Percentiles rank a stretch among this genome's conserved stretches.
Evolutionary conservation across 2,113 vertebrate species (phyloP).

Genomic region (Caranx melampygus): DNA sequence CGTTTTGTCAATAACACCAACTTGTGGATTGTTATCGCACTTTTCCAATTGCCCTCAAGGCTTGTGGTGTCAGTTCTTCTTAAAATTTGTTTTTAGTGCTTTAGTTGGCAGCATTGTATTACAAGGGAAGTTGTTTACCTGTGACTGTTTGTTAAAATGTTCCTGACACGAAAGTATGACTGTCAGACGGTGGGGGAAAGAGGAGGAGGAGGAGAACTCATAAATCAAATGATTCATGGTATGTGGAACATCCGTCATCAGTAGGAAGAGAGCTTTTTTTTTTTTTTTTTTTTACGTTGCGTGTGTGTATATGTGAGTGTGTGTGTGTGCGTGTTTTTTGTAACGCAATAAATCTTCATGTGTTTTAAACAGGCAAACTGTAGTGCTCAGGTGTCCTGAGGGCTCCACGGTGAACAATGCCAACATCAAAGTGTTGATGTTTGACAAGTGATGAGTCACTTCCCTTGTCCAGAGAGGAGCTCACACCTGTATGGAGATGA

Average conservation of each 20-base stretch:
- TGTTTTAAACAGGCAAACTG: constrained; percentile 74
- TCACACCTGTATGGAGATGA: constrained; percentile 95
- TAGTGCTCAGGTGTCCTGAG: constrained; percentile 80
- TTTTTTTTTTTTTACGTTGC: constrained; percentile 47
- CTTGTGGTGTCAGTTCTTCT: constrained; percentile 62
- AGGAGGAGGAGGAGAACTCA: constrained; percentile 66
- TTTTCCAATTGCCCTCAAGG: constrained; percentile 75
- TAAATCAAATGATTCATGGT: constrained; percentile 83
- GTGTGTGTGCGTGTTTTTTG: constrained; percentile 59
- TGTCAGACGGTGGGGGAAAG: constrained; percentile 73
- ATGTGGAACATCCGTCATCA: constrained; percentile 80
- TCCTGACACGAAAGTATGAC: constrained; percentile 75
- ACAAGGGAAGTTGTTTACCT: constrained; percentile 80
- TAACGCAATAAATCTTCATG: constrained; percentile 85
- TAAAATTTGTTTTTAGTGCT: constrained; percentile 67
- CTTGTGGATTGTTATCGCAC: constrained; percentile 68
- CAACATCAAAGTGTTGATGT: constrained; percentile 85
- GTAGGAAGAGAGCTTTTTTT: constrained; percentile 71
- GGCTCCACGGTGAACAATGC: constrained; percentile 79
- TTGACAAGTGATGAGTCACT: constrained; percentile 90
- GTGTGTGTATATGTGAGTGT: constrained; percentile 46
- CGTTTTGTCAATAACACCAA: constrained; percentile 68
- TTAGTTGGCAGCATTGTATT: constrained; percentile 73
- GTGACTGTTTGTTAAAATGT: constrained; percentile 75
- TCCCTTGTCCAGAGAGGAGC: constrained; percentile 87